phyloP scores from a whole-genome alignment of 2,113 vertebrate genomes.

The Colinus virginianus region DNA sequence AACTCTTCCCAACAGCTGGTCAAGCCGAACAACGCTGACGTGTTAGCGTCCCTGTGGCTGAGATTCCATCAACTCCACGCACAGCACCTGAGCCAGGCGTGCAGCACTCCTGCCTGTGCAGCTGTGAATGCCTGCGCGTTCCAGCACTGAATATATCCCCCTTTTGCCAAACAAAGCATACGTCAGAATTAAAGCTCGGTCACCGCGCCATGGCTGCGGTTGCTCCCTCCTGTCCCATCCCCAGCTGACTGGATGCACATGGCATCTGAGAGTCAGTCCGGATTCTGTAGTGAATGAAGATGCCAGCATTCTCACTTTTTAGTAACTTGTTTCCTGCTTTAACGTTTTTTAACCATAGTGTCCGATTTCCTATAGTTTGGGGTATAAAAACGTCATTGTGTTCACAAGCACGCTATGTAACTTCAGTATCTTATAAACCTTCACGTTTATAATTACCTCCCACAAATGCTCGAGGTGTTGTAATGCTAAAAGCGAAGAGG shows the following conservation, averaged over 20 bases:
- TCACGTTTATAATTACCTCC: background rate
- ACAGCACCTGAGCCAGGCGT: accelerated
- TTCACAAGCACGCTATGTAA: accelerated
- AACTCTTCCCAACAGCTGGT: background rate
- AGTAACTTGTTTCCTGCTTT: background rate
- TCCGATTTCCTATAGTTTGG: background rate
- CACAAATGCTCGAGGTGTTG: background rate
- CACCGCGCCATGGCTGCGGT: accelerated
- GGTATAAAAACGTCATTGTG: background rate
- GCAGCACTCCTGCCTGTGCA: accelerated
- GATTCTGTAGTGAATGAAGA: background rate
- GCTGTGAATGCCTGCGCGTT: accelerated
- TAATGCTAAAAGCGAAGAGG: background rate
- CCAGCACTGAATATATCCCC: background rate
- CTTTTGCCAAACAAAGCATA: background rate
- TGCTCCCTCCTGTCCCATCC: background rate
- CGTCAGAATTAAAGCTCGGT: background rate
- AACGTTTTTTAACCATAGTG: accelerated
- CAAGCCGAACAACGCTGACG: background rate
- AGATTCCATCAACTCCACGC: accelerated
- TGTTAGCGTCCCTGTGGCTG: accelerated
- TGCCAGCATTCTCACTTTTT: background rate
- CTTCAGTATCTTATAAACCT: background rate
- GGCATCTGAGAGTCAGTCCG: background rate
- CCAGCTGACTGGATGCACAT: background rate